Conservation (phyloP, 2,113 vertebrate species). For the Garra rufa region DNA sequence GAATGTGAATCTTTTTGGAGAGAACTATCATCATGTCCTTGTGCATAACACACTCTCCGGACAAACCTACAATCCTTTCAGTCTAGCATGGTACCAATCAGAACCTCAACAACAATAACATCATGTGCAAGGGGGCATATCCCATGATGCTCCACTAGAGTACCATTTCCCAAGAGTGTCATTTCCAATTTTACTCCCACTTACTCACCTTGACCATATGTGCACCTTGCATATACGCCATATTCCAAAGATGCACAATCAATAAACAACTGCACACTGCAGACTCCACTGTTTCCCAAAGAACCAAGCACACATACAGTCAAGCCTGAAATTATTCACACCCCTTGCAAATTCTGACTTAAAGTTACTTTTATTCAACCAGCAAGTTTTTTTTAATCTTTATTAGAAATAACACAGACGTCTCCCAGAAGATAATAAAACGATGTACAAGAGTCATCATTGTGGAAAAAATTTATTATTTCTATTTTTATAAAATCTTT, state of each 20-base stretch:
- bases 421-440: too few relatives aligned
- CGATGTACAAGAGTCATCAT: too few relatives aligned
- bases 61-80: neutral
- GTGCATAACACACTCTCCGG: too few relatives aligned
- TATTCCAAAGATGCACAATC: neutral
- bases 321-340: too few relatives aligned
- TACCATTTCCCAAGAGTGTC: slow-evolving; percentile 5
- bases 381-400: too few relatives aligned
- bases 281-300: neutral
- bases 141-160: slow-evolving; percentile 25
- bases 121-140: neutral
- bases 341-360: too few relatives aligned
- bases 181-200: slow-evolving; percentile 25
- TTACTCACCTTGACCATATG: slow-evolving; percentile 18
- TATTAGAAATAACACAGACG: too few relatives aligned
- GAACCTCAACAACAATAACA: neutral
- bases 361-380: too few relatives aligned
- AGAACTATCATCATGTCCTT: too few relatives aligned
- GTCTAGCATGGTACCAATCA: neutral
- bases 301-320: neutral
- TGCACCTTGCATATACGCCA: neutral
- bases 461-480: too few relatives aligned
- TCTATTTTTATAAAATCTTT: too few relatives aligned
- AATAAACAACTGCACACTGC: neutral
- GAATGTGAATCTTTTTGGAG: too few relatives aligned